Base-by-base conservation (phyloP, 2,797 vertebrate species). In the Chiroxiphia lanceolata region DNA sequence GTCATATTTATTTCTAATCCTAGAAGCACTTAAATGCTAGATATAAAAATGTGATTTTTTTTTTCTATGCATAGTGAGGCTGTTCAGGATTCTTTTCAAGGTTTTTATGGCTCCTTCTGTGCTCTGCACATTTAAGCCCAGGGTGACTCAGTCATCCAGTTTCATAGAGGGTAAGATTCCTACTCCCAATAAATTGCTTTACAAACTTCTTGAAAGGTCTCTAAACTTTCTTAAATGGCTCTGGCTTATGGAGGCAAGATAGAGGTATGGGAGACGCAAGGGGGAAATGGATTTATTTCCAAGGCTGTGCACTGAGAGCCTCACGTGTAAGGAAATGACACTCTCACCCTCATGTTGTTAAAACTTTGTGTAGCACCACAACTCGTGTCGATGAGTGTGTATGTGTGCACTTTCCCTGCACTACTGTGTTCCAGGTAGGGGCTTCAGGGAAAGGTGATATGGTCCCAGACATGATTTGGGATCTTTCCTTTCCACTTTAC, bases 331-430 rank as follows among this genome's bases (percentile, higher is more conserved):
- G 40, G 57, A 74, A 93, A 74, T 13, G 42, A 10, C 20, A 6
- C 4, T 38, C 34, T 36, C 3, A 13, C 25, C 13, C 44, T 84
- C 7, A 1, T 0, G 2, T 13, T 42, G 9, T 47, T 57, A 60
- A 71, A 88, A 11, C 33, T 72, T 36, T 54, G 31, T 54, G 44
- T 13, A 78, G n/a, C 53, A 38, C 21, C 26, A 34, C 14, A 42
- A 5, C 70, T 82, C 0, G 0, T 4, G 5, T 45, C 1, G 6
- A 1, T 12, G 2, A 10, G 4, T n/a, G 14, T 15, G 4, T n/a
- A 9, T 12, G 36, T 34, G 25, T 10, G 60, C 27, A 2, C 9
- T 34, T 54, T 16, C 23, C 34, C 56, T 67, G 25, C 16, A 8
- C 33, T 54, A 22, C 13, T 53, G 14, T 23, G 14, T 15, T 80